Evolutionary conservation across 2,113 vertebrate species (phyloP).

Genomic region (Ailurus styani): DNA sequence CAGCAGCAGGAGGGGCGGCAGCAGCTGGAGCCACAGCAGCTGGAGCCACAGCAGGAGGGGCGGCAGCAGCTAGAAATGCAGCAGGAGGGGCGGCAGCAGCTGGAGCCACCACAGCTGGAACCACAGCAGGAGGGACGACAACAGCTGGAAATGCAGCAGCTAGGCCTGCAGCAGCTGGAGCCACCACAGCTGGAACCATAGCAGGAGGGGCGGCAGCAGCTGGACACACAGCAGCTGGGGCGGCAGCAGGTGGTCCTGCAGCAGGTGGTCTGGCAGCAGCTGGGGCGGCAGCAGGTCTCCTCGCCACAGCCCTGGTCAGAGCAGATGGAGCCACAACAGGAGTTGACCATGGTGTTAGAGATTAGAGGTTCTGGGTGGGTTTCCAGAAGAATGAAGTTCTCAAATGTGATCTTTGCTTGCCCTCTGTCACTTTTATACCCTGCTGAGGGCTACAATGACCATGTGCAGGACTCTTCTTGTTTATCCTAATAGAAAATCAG

Average conservation of each 20-base stretch:
- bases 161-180: neutral
- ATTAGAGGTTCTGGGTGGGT: neutral
- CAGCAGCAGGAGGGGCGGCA: neutral
- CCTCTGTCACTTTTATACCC: constrained; percentile 45
- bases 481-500: neutral
- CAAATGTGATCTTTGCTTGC: neutral
- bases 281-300: neutral
- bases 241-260: neutral
- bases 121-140: neutral
- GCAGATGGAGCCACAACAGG: constrained; percentile 42
- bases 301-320: constrained; percentile 10
- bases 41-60: neutral
- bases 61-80: neutral
- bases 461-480: neutral
- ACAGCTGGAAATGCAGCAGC: neutral
- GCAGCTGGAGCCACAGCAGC: no score
- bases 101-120: no score
- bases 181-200: no score
- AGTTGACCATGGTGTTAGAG: constrained; percentile 41
- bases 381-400: neutral
- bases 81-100: neutral
- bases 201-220: neutral
- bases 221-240: neutral
- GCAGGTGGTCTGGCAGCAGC: neutral
- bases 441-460: neutral